These are phyloP conservation scores for Xestia c-nigrum DNA, from an alignment of 2,888 invertebrate species.

Conservation along the genomic window DNA sequence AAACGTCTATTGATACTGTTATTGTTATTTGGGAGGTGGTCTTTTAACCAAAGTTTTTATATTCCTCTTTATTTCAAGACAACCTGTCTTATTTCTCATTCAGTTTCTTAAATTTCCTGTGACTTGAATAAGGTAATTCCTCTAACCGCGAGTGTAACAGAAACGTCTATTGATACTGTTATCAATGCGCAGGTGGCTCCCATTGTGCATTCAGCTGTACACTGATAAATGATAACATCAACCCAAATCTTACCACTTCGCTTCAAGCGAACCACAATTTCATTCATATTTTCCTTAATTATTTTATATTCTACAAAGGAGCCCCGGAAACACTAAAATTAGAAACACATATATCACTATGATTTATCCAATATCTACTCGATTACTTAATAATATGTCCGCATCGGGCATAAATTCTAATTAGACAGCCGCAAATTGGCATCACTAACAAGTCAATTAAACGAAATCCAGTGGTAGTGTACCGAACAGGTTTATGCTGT, in stretches of 20 bases:
- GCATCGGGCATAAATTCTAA: slow-evolving; percentile 43
- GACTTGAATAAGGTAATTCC: background rate
- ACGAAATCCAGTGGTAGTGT: slow-evolving; percentile 45
- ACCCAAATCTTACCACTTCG: slow-evolving; percentile 13
- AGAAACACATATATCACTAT: slow-evolving; percentile 30
- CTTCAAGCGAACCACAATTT: background rate
- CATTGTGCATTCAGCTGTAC: slow-evolving; percentile 29
- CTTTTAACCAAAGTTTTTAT: background rate
- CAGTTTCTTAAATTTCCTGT: background rate
- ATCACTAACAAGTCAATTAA: slow-evolving; percentile 55
- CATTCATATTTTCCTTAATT: background rate
- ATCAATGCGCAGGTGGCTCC: slow-evolving; percentile 45
- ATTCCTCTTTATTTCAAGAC: background rate
- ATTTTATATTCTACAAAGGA: background rate
- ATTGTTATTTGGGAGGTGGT: slow-evolving; percentile 26
- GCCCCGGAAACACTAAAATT: slow-evolving; percentile 11
- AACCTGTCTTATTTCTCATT: background rate
- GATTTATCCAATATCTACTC: slow-evolving; percentile 43
- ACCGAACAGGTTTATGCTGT: slow-evolving; percentile 52
- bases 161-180: slow-evolving; percentile 22
- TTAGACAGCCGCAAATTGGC: slow-evolving; percentile 53
- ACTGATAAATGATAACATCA: slow-evolving; percentile 38
- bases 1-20: slow-evolving; percentile 22
- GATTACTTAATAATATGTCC: slow-evolving; percentile 44
- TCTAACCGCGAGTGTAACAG: slow-evolving; percentile 6